Base-by-base conservation (phyloP, 2,797 vertebrate species). In the Cottoperca gobio region DNA sequence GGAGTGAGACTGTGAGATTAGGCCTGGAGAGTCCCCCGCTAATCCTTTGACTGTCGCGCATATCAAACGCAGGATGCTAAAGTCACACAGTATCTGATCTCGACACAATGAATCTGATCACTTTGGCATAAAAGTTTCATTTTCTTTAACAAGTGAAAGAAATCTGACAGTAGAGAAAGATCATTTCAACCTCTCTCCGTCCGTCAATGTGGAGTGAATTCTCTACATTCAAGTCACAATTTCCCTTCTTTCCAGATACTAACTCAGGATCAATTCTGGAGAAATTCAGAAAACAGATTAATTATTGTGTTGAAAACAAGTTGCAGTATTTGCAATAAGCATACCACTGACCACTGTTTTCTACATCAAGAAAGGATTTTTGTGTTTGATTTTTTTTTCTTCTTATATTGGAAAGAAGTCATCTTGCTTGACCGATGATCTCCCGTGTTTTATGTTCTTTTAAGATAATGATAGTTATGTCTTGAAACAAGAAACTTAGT, bases 1-100 rank as follows among this genome's bases (percentile, higher is more conserved):
- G 12, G 79, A 89, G 87, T 86, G 90, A 90, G 86, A 93, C 91
- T 42, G 78, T 40, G 88, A 90, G 91, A 91, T 92, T 86, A 94
- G 86, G 52, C 67, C 73, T 70, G 70, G 81, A 77, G 84, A 89
- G 79, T 70, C 72, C 42, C 75, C 70, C 57, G 13, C 78, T 87
- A 88, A 91, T 90, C 89, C 89, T 78, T 52, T 64, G 86, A 87
- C 80, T 85, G 86, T 48, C 19, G 73, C 76, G 46, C 86, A 89
- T 86, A 81, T 90, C 88, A 89, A 84, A 88, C 69, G 60, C 65
- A 76, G 57, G 70, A 60, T 54, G 52, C 63, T 78, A 72, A 78
- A 71, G 61, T 79, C 79, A 58, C 70, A 76, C 61, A 55, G 62
- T 8, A 46, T 62, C 77, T 40, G 54, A 82, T 82, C 76, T 49